phyloP scores from a whole-genome alignment of 1,140 invertebrate genomes.

The Drosophila simulans region DNA sequence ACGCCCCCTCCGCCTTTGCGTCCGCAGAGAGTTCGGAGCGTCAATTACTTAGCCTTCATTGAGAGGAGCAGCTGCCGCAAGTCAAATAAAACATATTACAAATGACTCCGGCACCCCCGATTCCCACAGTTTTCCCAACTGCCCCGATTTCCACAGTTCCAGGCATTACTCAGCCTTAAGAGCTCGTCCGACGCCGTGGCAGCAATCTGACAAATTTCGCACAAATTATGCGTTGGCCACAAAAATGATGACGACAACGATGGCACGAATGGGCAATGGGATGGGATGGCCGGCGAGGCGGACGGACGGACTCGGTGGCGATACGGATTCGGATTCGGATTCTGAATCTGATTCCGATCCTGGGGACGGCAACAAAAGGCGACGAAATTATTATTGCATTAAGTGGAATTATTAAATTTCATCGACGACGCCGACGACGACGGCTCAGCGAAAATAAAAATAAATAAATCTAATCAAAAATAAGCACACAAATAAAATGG shows the following conservation, averaged over 20 bases:
- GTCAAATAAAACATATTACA: slow-evolving; percentile 83
- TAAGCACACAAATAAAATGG: slow-evolving; percentile 81
- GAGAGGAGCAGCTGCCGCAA: slow-evolving; percentile 75
- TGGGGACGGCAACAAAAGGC: slow-evolving; percentile 68
- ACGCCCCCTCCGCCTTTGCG: slow-evolving; percentile 8
- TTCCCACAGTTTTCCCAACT: not conserved
- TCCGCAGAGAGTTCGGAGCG: slow-evolving; percentile 41
- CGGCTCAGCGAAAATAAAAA: slow-evolving; percentile 78
- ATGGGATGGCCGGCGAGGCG: not conserved
- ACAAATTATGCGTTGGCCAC: slow-evolving; percentile 78
- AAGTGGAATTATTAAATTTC: slow-evolving; percentile 84
- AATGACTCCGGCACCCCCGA: slow-evolving; percentile 43
- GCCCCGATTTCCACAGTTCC: slow-evolving; percentile 4
- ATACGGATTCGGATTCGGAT: not conserved
- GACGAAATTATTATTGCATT: slow-evolving; percentile 83
- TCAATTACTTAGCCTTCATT: slow-evolving; percentile 62
- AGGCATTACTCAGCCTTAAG: slow-evolving; percentile 75
- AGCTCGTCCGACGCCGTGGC: slow-evolving; percentile 57
- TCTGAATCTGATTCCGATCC: not conserved
- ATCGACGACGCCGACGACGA: slow-evolving; percentile 60
- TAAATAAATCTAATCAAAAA: slow-evolving; percentile 84
- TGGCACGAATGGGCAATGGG: slow-evolving; percentile 11
- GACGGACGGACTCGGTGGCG: not conserved
- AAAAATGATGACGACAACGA: slow-evolving; percentile 71
- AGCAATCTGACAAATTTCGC: slow-evolving; percentile 82